Evolutionary conservation across 2,888 invertebrate genomes (phyloP).

Genomic region (Pimpla rufipes): DNA sequence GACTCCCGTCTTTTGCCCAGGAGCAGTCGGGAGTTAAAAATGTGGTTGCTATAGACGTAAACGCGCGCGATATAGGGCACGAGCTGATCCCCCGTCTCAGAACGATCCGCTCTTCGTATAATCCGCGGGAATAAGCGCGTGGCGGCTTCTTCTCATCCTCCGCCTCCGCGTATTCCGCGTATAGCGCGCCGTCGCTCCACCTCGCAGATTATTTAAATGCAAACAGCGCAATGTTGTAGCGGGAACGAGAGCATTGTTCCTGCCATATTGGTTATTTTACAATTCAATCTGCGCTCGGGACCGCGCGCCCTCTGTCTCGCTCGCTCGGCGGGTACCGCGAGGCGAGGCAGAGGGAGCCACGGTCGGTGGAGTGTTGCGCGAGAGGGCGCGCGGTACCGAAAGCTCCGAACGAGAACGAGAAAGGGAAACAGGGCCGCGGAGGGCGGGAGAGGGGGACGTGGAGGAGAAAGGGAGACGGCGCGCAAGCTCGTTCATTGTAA

Average conservation of each 20-base stretch:
- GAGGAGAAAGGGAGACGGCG: constrained; percentile 65
- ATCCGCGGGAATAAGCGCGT: constrained; percentile 17
- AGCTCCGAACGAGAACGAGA: constrained; percentile 40
- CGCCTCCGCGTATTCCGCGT: neutral
- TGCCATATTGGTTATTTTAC: constrained; percentile 82
- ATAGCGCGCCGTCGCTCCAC: constrained; percentile 20
- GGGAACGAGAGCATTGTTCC: constrained; percentile 80
- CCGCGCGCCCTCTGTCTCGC: constrained; percentile 31
- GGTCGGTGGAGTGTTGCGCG: constrained; percentile 42
- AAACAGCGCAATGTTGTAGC: constrained; percentile 83
- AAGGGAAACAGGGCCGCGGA: constrained; percentile 43
- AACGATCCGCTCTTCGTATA: constrained; percentile 9
- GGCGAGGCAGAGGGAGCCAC: constrained; percentile 22
- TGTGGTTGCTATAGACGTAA: constrained; percentile 15
- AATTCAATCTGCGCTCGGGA: constrained; percentile 81
- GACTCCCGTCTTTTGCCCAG: no score
- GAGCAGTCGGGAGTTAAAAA: no score
- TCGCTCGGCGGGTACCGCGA: constrained; percentile 14
- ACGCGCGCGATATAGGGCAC: neutral
- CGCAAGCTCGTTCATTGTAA: constrained; percentile 81
- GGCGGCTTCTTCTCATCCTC: neutral
- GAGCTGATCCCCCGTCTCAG: neutral
- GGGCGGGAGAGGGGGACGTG: constrained; percentile 53
- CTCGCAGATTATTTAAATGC: constrained; percentile 85
- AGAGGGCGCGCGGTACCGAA: constrained; percentile 58